Conservation (phyloP, 2,797 vertebrate genomes). For the Miichthys miiuy region DNA sequence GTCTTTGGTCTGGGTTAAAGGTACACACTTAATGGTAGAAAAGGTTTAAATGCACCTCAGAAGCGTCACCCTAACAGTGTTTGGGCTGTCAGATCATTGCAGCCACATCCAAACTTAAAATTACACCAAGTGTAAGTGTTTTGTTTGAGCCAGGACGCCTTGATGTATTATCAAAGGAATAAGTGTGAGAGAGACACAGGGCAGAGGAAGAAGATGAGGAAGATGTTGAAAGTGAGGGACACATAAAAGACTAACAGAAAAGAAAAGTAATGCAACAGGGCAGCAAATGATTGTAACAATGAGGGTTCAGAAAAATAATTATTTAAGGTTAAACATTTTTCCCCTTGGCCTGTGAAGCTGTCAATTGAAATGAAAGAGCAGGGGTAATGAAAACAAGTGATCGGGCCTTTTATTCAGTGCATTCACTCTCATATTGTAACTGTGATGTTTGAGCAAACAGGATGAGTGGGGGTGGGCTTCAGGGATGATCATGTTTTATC, state of each 20-base stretch:
- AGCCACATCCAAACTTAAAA: constrained; percentile 65
- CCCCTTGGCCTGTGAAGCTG: constrained; percentile 64
- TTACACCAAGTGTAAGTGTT: constrained; percentile 74
- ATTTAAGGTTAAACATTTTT: constrained; percentile 82
- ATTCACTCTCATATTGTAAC: constrained; percentile 49
- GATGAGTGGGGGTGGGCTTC: constrained; percentile 46
- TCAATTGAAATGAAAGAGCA: constrained; percentile 74
- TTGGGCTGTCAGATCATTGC: constrained; percentile 46
- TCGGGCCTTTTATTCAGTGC: constrained; percentile 44
- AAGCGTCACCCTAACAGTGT: constrained; percentile 12
- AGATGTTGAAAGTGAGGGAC: constrained; percentile 47
- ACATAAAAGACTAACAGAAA: constrained; percentile 55
- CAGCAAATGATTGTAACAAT: constrained; percentile 67
- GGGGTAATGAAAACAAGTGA: constrained; percentile 62
- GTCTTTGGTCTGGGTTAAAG: constrained; percentile 37
- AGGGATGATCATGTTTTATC: constrained; percentile 54
- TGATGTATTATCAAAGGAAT: constrained; percentile 81
- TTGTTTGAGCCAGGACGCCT: constrained; percentile 67
- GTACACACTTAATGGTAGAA: constrained; percentile 1
- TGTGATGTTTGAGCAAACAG: constrained; percentile 61
- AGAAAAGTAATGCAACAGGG: constrained; percentile 57
- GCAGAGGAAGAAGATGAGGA: constrained; percentile 50
- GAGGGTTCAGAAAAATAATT: constrained; percentile 81
- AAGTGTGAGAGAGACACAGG: constrained; percentile 28
- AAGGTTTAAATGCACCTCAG: constrained; percentile 15